These are phyloP conservation scores for Thereva nobilitata DNA, from an alignment of 2,888 invertebrate genomes.

Conservation along the genomic window DNA sequence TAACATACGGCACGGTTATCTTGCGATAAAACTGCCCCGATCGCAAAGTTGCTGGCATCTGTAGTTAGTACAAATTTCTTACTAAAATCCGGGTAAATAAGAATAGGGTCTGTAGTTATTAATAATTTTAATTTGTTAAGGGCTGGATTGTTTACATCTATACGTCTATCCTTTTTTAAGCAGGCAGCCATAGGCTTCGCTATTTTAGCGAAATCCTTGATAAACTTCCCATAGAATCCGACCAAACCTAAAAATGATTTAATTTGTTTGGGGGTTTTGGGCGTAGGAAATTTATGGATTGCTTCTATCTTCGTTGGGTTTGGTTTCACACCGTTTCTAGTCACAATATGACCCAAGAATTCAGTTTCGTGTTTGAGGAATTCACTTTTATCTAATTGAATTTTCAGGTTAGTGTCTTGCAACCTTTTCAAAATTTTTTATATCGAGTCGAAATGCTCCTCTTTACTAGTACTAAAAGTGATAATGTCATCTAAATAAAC, in stretches of 20 bases:
- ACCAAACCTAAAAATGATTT: slow-evolving; percentile 36
- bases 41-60: slow-evolving; percentile 2
- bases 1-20: slow-evolving; percentile 24
- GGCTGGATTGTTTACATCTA: slow-evolving; percentile 17
- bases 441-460: too few relatives aligned
- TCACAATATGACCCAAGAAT: slow-evolving; percentile 18
- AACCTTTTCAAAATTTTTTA: slow-evolving; percentile 6
- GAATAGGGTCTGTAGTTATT: slow-evolving; percentile 16
- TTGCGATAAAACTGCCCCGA: slow-evolving; percentile 13
- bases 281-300: slow-evolving; percentile 37
- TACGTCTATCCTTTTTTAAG: slow-evolving; percentile 34
- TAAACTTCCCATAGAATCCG: slow-evolving; percentile 27
- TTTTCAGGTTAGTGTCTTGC: slow-evolving; percentile 12
- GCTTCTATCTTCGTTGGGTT: slow-evolving; percentile 35
- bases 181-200: slow-evolving; percentile 20
- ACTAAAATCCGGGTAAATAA: slow-evolving; percentile 20
- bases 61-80: slow-evolving; percentile 16
- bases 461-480: slow-evolving; percentile 2
- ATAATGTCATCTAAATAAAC: slow-evolving; percentile 8
- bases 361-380: slow-evolving; percentile 9
- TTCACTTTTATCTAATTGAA: slow-evolving; percentile 15
- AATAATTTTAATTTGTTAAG: slow-evolving; percentile 11
- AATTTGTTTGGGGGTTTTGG: slow-evolving; percentile 37
- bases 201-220: slow-evolving; percentile 26
- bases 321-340: slow-evolving; percentile 5